phyloP scores from a whole-genome alignment of 2,797 vertebrate genomes.

The Smutsia temminckii region DNA sequence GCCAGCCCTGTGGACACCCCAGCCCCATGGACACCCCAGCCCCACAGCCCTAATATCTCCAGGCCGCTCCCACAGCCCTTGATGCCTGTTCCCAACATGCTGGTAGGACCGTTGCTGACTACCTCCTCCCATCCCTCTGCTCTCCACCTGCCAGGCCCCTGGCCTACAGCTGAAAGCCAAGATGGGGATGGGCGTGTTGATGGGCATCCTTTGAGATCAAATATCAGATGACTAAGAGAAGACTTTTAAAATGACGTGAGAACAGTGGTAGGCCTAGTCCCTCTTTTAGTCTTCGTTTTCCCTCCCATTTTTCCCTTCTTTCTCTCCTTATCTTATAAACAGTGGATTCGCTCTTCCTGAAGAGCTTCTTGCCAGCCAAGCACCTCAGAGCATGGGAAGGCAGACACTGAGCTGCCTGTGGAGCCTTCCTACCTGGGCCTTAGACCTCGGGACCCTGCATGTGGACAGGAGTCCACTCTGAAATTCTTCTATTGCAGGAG shows the following conservation, averaged over 20 bases:
- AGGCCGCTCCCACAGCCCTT: accelerated
- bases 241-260: neutral
- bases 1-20: too few relatives aligned
- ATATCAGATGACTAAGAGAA: neutral
- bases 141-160: accelerated
- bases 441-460: neutral
- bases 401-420: accelerated
- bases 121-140: neutral
- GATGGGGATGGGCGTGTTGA: accelerated
- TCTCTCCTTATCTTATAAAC: neutral
- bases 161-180: neutral
- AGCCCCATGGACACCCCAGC: neutral
- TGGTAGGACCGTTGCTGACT: neutral
- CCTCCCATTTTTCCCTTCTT: neutral
- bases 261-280: neutral
- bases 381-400: neutral
- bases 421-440: neutral
- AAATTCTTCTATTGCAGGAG: neutral
- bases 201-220: neutral
- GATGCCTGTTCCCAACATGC: too few relatives aligned
- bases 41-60: accelerated
- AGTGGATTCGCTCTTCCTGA: neutral
- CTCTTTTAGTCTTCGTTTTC: neutral
- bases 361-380: neutral
- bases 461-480: neutral